phyloP scores from a whole-genome alignment of 2,113 vertebrate species.

The Fulica atra region DNA sequence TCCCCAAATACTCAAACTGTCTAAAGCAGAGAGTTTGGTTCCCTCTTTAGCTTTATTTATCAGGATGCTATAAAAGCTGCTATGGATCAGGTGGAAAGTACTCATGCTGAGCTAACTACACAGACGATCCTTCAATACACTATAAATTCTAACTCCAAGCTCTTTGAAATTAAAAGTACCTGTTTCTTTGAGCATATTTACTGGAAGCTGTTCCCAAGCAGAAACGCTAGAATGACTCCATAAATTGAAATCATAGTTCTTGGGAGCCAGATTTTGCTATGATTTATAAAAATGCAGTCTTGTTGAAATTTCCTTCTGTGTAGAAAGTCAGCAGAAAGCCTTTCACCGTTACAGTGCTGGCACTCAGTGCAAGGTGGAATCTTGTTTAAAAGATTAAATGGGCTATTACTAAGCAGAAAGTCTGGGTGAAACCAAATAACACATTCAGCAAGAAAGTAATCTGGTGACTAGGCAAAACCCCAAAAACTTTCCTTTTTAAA shows the following conservation, averaged over 20 bases:
- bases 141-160: background rate
- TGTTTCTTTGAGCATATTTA: background rate
- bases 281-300: slow-evolving; percentile 15
- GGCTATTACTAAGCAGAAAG: background rate
- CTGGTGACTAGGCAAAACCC: background rate
- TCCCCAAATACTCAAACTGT: background rate
- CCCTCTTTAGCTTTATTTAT: background rate
- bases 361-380: background rate
- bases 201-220: background rate
- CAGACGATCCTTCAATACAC: background rate
- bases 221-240: background rate
- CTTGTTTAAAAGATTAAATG: slow-evolving; percentile 2
- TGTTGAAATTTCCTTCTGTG: background rate
- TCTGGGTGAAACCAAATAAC: background rate
- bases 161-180: background rate
- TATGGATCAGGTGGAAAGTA: background rate
- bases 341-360: background rate
- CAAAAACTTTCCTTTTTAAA: background rate
- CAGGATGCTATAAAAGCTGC: background rate
- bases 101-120: background rate
- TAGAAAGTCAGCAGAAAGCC: background rate
- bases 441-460: background rate
- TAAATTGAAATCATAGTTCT: background rate
- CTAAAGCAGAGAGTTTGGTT: background rate
- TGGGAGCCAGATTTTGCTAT: slow-evolving; percentile 7